These are phyloP conservation scores for Maniola hyperantus DNA, from an alignment of 2,888 invertebrate species.

Conservation along the genomic window DNA sequence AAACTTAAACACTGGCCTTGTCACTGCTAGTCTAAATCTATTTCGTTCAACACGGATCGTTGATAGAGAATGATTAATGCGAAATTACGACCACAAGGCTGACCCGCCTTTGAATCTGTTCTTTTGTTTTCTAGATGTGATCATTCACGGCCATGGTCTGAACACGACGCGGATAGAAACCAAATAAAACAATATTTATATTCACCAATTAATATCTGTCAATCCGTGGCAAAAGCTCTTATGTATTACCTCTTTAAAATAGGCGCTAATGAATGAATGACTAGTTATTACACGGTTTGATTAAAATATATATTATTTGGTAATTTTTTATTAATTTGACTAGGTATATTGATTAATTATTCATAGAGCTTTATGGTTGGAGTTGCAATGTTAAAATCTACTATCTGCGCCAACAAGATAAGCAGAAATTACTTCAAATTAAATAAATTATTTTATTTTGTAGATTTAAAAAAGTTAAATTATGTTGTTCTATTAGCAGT, in stretches of 20 bases:
- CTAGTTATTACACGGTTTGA: neutral
- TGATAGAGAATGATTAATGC: constrained; percentile 35
- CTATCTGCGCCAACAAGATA: too few relatives aligned
- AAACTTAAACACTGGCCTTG: constrained; percentile 43
- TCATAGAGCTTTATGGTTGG: too few relatives aligned
- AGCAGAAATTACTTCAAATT: too few relatives aligned
- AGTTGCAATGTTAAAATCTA: too few relatives aligned
- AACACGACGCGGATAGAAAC: constrained; percentile 52
- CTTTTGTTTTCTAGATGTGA: constrained; percentile 49
- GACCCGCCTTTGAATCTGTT: constrained; percentile 42
- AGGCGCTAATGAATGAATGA: neutral
- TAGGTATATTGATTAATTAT: too few relatives aligned
- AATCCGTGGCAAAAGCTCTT: neutral
- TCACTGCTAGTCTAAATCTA: constrained; percentile 38
- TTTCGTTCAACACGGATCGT: constrained; percentile 31
- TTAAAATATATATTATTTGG: too few relatives aligned
- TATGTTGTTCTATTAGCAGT: too few relatives aligned
- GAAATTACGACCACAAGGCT: constrained; percentile 47
- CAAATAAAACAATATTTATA: constrained; percentile 32
- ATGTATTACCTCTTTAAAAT: neutral
- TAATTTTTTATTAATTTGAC: neutral
- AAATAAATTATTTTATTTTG: too few relatives aligned
- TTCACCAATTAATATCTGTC: constrained; percentile 30
- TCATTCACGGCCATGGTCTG: constrained; percentile 45
- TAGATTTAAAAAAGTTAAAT: too few relatives aligned